Evolutionary conservation across 2,113 vertebrate genomes (phyloP).

Genomic region (Synchiropus splendidus): DNA sequence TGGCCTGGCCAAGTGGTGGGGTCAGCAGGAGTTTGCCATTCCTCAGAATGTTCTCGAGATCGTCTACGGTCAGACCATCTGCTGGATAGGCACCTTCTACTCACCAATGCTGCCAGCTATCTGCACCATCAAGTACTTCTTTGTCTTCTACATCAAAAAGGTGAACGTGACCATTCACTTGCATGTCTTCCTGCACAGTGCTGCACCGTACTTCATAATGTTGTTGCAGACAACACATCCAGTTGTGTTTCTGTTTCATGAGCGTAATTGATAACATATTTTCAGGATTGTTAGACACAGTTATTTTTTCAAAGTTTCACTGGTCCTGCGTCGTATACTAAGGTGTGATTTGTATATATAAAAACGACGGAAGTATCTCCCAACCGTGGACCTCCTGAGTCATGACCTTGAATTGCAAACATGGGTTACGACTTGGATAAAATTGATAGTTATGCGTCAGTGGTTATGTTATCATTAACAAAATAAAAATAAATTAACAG

Average conservation of each 20-base stretch:
- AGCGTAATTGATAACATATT: background rate
- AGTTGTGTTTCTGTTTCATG: background rate
- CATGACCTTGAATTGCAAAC: too few relatives aligned
- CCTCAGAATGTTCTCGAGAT: slow-evolving; percentile 89
- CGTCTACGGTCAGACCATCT: slow-evolving; percentile 93
- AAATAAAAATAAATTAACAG: too few relatives aligned
- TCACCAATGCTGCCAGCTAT: slow-evolving; percentile 88
- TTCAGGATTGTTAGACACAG: background rate
- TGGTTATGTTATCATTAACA: too few relatives aligned
- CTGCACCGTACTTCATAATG: too few relatives aligned
- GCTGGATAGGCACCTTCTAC: slow-evolving; percentile 94
- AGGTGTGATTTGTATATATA: too few relatives aligned
- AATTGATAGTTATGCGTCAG: too few relatives aligned
- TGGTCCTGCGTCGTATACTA: too few relatives aligned
- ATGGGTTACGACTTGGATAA: too few relatives aligned
- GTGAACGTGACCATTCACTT: slow-evolving; percentile 40
- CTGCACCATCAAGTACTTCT: slow-evolving; percentile 84
- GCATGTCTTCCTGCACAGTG: background rate
- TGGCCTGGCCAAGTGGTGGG: slow-evolving; percentile 71
- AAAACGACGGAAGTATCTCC: too few relatives aligned
- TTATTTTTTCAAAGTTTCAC: too few relatives aligned
- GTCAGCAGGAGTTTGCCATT: slow-evolving; percentile 83
- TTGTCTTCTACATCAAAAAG: slow-evolving; percentile 96
- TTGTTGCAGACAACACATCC: too few relatives aligned
- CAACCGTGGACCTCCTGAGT: too few relatives aligned